Evolutionary conservation across 1,140 invertebrate genomes (phyloP).

Genomic region (Maconellicoccus hirsutus): DNA sequence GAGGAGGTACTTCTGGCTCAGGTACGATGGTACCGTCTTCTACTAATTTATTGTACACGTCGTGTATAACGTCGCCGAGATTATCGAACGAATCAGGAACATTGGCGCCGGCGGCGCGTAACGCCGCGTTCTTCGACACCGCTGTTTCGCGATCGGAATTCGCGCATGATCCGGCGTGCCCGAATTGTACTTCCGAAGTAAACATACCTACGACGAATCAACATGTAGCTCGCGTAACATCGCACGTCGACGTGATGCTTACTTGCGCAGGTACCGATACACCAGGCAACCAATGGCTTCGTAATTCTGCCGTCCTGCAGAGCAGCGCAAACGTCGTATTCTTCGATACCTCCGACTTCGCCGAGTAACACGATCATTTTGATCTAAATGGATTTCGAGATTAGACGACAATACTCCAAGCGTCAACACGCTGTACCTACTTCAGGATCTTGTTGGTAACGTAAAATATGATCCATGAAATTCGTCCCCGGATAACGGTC

Average conservation of each 20-base stretch:
- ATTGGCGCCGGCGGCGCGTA: slow-evolving; percentile 68
- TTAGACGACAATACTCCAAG: slow-evolving; percentile 44
- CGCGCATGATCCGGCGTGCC: slow-evolving; percentile 96
- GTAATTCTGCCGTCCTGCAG: slow-evolving; percentile 69
- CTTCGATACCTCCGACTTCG: slow-evolving; percentile 98
- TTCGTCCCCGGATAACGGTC: slow-evolving; percentile 97
- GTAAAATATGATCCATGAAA: slow-evolving; percentile 94
- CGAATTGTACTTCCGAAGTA: slow-evolving; percentile 96
- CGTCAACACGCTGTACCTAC: slow-evolving; percentile 41
- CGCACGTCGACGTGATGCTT: slow-evolving; percentile 27
- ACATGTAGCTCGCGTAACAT: not conserved
- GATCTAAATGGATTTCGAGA: slow-evolving; percentile 43
- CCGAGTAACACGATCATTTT: slow-evolving; percentile 94
- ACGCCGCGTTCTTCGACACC: slow-evolving; percentile 76
- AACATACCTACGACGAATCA: slow-evolving; percentile 57
- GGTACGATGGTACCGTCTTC: slow-evolving; percentile 71
- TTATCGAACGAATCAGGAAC: slow-evolving; percentile 92
- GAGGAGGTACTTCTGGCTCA: slow-evolving; percentile 84
- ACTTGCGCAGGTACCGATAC: slow-evolving; percentile 83
- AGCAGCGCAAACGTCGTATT: slow-evolving; percentile 91
- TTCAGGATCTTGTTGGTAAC: slow-evolving; percentile 57
- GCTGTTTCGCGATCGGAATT: slow-evolving; percentile 93
- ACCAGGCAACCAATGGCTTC: slow-evolving; percentile 97
- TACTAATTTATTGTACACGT: slow-evolving; percentile 71
- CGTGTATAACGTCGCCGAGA: slow-evolving; percentile 64